Evolutionary conservation across 2,888 invertebrate species (phyloP), one percentile per base, ranked within the genome.

Genomic region (Leptinotarsa juncta): DNA sequence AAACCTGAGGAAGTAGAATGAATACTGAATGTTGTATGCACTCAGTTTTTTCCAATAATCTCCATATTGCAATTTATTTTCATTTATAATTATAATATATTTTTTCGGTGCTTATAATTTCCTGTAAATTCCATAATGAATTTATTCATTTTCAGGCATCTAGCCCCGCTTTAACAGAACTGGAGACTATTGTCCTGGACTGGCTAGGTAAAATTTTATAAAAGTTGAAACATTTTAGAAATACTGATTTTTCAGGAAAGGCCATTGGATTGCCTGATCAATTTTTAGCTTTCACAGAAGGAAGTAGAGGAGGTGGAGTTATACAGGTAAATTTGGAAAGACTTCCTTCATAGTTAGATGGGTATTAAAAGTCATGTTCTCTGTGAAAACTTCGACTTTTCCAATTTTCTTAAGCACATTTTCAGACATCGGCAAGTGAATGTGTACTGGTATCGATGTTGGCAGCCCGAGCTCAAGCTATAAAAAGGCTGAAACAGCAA

Each of bases 161-260:
- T 3, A 94, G 94, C 87, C 96, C 96, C 15, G 94, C 95, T 0
- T 93, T 94, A 79, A 94, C 95, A n/a, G 96, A 96, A 88, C 76
- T 98, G 82, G 98, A 98, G 89, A 97, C 96, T 1, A 96, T 98
- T 79, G 96, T 98, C 82, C 89, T 97, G 80, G 98, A 98, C 88
- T 98, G 98, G 98, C 90, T 98, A 86, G 97, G 96, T 92, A 90
- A 90, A 67, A 62, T 20, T 55, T 49, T 20, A 57, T 14, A 12
- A 14, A 51, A 10, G 20, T n/a, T 16, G 3, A 20, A 42, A 18
- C 7, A n/a, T 72, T 60, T 49, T 14, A 18, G 53, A 26, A 49
- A 53, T 67, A 42, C 16, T 50, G 20, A 66, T 55, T 70, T 81
- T 82, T 20, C 84, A 94, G 94, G 94, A 67, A 95, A 95, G 89